A percentile compares a stretch with the other conserved stretches of the same genome.
These are phyloP conservation scores for Gryllus longicercus DNA, from an alignment of 2,888 invertebrate species.

Conservation along the genomic window DNA sequence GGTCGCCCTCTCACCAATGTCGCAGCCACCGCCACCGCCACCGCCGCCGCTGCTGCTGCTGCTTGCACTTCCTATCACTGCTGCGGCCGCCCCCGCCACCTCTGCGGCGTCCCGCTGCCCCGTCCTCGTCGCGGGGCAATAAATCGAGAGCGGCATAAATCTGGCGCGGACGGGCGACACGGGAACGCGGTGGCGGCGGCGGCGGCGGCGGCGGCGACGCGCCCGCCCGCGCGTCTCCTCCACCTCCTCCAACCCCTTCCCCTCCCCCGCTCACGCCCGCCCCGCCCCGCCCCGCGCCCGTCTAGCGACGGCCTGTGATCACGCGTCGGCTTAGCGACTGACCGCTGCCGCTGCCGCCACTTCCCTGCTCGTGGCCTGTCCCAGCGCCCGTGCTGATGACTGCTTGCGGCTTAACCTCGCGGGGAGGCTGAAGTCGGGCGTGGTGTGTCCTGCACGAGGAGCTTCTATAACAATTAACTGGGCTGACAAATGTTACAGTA, in stretches of 20 bases:
- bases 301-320: background rate
- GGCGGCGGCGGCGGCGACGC: background rate
- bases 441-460: no score
- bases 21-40: no score
- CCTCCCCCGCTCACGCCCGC: background rate
- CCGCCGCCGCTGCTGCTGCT: no score
- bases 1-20: no score
- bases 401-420: background rate
- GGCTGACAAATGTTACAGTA: no score
- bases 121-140: background rate
- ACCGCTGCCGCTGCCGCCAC: no score
- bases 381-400: background rate
- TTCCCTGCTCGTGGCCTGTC: no score
- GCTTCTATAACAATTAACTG: no score
- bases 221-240: background rate
- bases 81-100: background rate
- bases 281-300: background rate
- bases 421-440: no score
- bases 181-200: background rate
- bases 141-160: slow-evolving; percentile 7
- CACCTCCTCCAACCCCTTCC: background rate
- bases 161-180: background rate
- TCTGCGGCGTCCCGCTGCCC: background rate
- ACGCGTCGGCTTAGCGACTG: slow-evolving; percentile 18
- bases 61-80: no score